Base-by-base conservation (phyloP, 2,888 invertebrate species). In the Luperina testacea region DNA sequence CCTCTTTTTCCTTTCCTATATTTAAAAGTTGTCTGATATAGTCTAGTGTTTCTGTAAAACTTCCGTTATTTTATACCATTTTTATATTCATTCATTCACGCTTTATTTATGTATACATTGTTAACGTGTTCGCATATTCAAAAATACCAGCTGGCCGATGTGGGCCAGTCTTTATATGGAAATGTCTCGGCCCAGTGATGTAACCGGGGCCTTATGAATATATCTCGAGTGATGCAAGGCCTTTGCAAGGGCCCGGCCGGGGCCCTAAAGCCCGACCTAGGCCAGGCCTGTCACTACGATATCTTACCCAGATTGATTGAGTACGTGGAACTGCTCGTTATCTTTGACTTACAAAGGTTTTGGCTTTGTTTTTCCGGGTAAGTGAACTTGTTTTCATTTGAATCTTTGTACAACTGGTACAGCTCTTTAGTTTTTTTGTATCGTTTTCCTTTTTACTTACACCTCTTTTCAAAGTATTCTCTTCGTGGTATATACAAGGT, bases 151-250 rank as follows among this genome's bases (percentile, higher is more conserved):
- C 72, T 80, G 86, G 75, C 48, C 77, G 71, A 84, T 86, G 88
- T 85, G 72, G 85, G 78, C 78, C 79, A 70, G 67, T 69, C 88
- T 85, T 81, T 87, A 89, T 89, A 89, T 89, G 89, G 89, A 77
- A 89, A 89, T 88, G 87, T 81, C 87, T 76, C 59, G 79, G 77
- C 68, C 57, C 75, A 72, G 51, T 88, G 85, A 88, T 79, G 89
- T 89, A 89, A 89, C 78, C 45, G 42, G n/a, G 71, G 72, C 61
- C 73, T 80, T 77, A 80, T 82, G 63, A 80, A 83, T 83, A 67
- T 80, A 32, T 84, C 65, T 83, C 72, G 64, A 45, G 69, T 74
- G 78, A 79, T 75, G 63, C 63, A 80, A 71, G 63, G n/a, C 38
- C 20, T 38, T 64, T 20, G 38, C 17, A 64, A 63, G 61, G 72